Conservation (phyloP, 92 coral and sea anemone species). For the Anthopleura xanthogrammica region DNA sequence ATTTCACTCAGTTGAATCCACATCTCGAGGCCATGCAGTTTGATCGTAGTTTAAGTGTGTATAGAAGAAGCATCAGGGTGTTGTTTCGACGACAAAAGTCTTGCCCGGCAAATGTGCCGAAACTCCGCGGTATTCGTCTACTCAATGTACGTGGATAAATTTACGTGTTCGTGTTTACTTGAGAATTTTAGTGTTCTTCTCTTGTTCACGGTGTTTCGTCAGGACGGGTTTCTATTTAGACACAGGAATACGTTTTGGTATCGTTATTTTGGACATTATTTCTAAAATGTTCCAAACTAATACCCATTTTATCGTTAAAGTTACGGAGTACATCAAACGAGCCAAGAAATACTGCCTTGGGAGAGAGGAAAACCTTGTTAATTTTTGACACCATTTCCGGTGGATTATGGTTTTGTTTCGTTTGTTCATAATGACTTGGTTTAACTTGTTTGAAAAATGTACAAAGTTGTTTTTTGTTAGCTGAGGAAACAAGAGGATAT, state of each 20-base stretch:
- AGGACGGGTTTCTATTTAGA: neutral
- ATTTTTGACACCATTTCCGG: slow-evolving; percentile 7
- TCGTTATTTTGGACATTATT: neutral
- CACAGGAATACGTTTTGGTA: neutral
- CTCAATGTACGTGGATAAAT: slow-evolving; percentile 13
- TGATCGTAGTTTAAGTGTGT: slow-evolving; percentile 25
- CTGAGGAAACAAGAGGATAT: too few species aligned
- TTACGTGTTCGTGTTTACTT: slow-evolving; percentile 6
- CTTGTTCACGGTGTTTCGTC: neutral
- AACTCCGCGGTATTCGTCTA: slow-evolving; percentile 8
- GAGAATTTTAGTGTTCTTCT: neutral
- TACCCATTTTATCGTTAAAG: neutral
- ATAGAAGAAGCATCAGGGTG: slow-evolving; percentile 30
- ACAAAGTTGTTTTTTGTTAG: neutral
- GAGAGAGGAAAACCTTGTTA: neutral
- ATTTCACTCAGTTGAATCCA: neutral
- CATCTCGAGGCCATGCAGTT: slow-evolving; percentile 25
- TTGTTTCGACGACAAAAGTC: slow-evolving; percentile 24
- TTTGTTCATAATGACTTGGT: neutral
- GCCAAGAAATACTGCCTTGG: neutral
- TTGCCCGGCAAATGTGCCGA: slow-evolving; percentile 14
- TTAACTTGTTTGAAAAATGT: neutral
- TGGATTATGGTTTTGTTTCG: neutral
- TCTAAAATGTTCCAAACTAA: neutral
- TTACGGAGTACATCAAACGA: neutral